phyloP scores from a whole-genome alignment of 2,797 vertebrate species.

The Poecilia wingei region DNA sequence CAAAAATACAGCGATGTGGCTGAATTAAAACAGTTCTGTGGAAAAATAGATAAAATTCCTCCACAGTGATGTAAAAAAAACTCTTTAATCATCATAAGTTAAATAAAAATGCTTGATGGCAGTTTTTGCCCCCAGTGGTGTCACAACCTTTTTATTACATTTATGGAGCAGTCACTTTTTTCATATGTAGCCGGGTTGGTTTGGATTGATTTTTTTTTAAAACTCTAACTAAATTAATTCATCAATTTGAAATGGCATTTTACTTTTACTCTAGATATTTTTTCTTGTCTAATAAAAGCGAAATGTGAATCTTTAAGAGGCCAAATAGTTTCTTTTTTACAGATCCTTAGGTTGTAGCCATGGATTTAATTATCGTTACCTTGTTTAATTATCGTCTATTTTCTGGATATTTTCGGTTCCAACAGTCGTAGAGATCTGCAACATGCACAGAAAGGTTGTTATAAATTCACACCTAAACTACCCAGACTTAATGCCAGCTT shows the following conservation, averaged over 20 bases:
- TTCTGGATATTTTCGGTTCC: background rate
- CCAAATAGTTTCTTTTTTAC: background rate
- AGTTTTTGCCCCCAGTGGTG: background rate
- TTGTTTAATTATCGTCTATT: background rate
- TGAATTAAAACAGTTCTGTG: background rate
- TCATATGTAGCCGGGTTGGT: background rate
- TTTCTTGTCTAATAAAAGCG: background rate
- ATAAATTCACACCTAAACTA: slow-evolving; percentile 6
- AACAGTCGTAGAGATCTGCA: background rate
- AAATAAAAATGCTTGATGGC: background rate
- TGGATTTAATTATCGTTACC: background rate
- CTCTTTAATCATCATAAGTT: too few relatives aligned
- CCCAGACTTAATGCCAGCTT: background rate
- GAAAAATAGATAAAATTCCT: background rate
- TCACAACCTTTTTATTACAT: too few relatives aligned
- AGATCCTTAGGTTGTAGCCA: background rate
- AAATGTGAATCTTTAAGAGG: background rate
- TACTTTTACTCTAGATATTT: background rate
- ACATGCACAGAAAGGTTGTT: background rate
- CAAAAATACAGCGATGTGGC: too few relatives aligned
- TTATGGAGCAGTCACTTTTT: background rate
- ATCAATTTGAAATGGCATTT: background rate
- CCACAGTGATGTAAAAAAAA: too few relatives aligned
- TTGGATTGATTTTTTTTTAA: background rate
- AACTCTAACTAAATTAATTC: too few relatives aligned